Evolutionary conservation across 2,113 vertebrate genomes (phyloP).

Genomic region (Eublepharis macularius): DNA sequence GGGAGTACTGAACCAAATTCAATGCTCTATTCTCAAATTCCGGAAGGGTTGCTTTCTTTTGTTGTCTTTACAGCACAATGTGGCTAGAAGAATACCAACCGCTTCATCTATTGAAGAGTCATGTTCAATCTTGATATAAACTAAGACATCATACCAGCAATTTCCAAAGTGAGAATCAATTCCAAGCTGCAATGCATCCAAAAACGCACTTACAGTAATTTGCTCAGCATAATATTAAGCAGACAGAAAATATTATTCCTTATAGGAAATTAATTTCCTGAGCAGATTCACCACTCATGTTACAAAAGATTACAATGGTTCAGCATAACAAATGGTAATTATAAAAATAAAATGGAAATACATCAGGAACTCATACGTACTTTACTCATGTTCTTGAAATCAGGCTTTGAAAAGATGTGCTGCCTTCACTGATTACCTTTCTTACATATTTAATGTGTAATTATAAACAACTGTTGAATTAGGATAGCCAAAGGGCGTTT

Average conservation of each 20-base stretch:
- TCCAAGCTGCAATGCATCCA: slow-evolving; percentile 62
- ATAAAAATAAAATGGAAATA: slow-evolving; percentile 48
- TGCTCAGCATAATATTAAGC: slow-evolving; percentile 51
- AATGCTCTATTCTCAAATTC: not conserved
- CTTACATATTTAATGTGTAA: slow-evolving; percentile 40
- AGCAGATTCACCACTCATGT: slow-evolving; percentile 36
- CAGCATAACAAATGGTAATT: slow-evolving; percentile 42
- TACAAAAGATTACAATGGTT: slow-evolving; percentile 6
- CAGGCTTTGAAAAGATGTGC: slow-evolving; percentile 23
- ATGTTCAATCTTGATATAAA: slow-evolving; percentile 56
- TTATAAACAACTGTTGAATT: slow-evolving; percentile 12
- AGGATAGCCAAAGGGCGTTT: not conserved
- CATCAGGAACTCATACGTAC: slow-evolving; percentile 38
- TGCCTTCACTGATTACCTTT: slow-evolving; percentile 20
- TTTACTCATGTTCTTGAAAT: slow-evolving; percentile 29
- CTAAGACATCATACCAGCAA: slow-evolving; percentile 41
- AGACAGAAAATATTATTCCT: slow-evolving; percentile 46
- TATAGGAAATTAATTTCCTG: slow-evolving; percentile 65
- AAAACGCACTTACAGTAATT: slow-evolving; percentile 78
- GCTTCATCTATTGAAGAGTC: slow-evolving; percentile 48
- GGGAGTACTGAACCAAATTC: not conserved
- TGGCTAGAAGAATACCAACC: not conserved
- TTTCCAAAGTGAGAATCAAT: slow-evolving; percentile 75
- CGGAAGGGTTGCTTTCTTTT: not conserved
- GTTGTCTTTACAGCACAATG: slow-evolving; percentile 39